These are phyloP conservation scores for Apodemia zela DNA, from an alignment of 2,888 invertebrate species.

Conservation along the genomic window DNA sequence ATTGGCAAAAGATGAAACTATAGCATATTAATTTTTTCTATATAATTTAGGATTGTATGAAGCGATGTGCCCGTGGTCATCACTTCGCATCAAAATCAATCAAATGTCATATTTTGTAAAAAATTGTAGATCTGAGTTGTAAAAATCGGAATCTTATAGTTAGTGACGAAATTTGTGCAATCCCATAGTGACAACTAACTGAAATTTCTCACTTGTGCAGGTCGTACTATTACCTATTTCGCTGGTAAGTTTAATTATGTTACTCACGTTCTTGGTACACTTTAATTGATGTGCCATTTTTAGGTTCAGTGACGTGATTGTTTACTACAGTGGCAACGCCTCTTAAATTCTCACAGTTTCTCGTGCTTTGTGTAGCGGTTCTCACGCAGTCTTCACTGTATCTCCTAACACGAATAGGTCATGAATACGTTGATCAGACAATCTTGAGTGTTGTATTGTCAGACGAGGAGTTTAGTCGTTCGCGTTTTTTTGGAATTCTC, in stretches of 20 bases:
- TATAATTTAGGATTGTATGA: too few species aligned
- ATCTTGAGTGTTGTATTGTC: not conserved
- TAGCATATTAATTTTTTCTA: too few species aligned
- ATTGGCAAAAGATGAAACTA: too few species aligned
- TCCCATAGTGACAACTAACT: conserved; percentile 2
- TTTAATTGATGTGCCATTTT: conserved; percentile 38
- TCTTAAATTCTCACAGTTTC: conserved; percentile 75
- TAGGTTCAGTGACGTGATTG: conserved; percentile 76
- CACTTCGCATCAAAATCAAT: not conserved
- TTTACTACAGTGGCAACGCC: conserved; percentile 81
- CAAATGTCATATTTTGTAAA: conserved; percentile 3
- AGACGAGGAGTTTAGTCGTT: not conserved
- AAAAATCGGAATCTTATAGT: not conserved
- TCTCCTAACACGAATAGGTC: conserved; percentile 48
- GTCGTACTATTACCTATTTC: not conserved
- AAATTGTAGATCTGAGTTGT: conserved; percentile 2
- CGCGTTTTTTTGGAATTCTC: not conserved
- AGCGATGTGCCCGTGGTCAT: not conserved
- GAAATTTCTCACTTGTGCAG: not conserved
- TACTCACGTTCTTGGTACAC: not conserved
- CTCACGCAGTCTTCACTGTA: conserved; percentile 58
- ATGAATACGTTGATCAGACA: not conserved
- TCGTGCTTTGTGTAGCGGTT: conserved; percentile 67
- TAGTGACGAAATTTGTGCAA: conserved; percentile 8
- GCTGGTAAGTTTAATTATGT: not conserved